Evolutionary conservation across 2,888 invertebrate genomes (phyloP), one percentile per base, ranked within the genome.

Genomic region (Plebejus anna): DNA sequence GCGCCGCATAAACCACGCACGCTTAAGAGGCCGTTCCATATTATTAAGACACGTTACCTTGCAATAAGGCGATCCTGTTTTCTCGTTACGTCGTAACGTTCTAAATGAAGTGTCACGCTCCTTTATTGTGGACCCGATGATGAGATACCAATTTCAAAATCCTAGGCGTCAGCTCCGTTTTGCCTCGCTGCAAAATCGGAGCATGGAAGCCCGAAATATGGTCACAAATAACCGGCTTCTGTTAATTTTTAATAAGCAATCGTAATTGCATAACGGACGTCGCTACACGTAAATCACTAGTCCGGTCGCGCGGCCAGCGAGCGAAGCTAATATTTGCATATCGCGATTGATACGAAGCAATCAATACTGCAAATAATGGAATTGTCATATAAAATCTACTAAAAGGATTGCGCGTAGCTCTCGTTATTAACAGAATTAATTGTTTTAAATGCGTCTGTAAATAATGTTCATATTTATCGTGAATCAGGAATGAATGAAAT

Each of bases 301-400:
- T 82, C 84, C 81, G 84, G 86, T 87, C 88, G 88, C 87, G 83
- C 87, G 89, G 88, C 87, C 89, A 88, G 84, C 86, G 88, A 83
- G 85, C 85, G 85, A 83, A 81, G 89, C 92, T 89, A 94, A 93
- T 94, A 93, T 94, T 93, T 93, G 91, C 92, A 91, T 91, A 90
- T 90, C 90, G 88, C 90, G 90, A 94, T 92, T 92, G 92, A 93
- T 92, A 89, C 89, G 84, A 88, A 86, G 89, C 91, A 93, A 94
- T 94, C 94, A 92, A 92, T 92, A 90, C 89, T 87, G 91, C 91
- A 94, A 94, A 94, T 92, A 92, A 90, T 90, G 89, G 89, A 90
- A 90, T 89, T 88, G 85, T 88, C 88, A 85, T 88, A 88, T 89
- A 88, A 86, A 89, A 88, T 87, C 86, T 87, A 87, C 89, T 88